Conservation (phyloP, 2,113 vertebrate species). For the Ellobius talpinus region DNA sequence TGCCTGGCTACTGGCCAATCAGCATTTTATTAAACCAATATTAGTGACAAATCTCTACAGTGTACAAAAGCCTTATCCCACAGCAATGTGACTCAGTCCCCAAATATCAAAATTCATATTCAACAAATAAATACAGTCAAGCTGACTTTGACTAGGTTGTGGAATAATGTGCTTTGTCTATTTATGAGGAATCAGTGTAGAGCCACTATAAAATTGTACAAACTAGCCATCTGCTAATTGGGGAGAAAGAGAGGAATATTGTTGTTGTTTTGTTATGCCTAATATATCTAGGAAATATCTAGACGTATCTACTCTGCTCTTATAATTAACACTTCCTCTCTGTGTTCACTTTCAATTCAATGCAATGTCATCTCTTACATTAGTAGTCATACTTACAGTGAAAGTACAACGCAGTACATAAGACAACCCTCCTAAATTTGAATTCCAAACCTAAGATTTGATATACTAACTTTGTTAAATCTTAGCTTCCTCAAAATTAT, state of each 20-base stretch:
- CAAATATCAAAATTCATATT: background rate
- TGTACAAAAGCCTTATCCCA: too few species aligned
- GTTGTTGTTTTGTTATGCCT: background rate
- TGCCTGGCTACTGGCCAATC: too few species aligned
- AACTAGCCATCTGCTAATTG: background rate
- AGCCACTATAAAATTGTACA: background rate
- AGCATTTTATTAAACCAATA: too few species aligned
- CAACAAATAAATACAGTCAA: background rate
- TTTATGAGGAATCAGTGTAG: background rate
- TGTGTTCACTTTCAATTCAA: background rate
- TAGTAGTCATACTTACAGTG: background rate
- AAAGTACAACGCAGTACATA: background rate
- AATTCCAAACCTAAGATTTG: background rate
- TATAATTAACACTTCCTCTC: background rate
- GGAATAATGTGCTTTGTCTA: background rate
- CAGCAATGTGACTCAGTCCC: background rate
- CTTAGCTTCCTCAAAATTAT: background rate
- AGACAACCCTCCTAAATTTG: background rate
- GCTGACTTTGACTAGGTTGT: background rate
- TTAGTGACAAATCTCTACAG: too few species aligned
- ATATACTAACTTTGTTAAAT: background rate
- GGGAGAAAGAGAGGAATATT: background rate
- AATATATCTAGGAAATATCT: background rate
- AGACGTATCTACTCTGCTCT: background rate
- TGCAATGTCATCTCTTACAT: background rate